Conservation (phyloP, 2,797 vertebrate genomes). For the Chelonia mydas region DNA sequence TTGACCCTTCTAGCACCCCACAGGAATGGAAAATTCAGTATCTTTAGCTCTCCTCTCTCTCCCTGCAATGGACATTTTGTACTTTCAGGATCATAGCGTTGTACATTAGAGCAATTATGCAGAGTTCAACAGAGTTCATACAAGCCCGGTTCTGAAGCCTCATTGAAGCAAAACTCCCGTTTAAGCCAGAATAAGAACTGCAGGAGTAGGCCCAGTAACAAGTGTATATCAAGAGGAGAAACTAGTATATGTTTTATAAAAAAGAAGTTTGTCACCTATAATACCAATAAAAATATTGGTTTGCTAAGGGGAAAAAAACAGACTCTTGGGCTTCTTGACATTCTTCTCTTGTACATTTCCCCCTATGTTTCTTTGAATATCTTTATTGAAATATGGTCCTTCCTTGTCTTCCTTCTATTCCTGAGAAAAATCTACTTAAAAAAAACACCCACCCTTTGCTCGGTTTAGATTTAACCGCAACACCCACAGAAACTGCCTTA, state of each 20-base stretch:
- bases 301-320: background rate
- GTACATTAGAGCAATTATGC: background rate
- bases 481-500: slow-evolving; percentile 81
- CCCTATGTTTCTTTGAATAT: background rate
- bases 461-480: slow-evolving; percentile 77
- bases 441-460: slow-evolving; percentile 47
- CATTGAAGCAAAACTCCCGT: background rate
- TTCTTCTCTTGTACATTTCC: background rate
- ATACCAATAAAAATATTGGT: background rate
- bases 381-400: slow-evolving; percentile 47
- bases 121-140: background rate
- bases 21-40: no score
- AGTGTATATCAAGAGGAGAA: background rate
- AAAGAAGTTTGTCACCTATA: background rate
- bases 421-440: slow-evolving; percentile 64
- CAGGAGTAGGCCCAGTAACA: background rate
- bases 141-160: background rate
- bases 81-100: background rate
- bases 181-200: background rate
- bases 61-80: background rate
- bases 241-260: background rate
- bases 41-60: background rate
- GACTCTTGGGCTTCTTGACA: background rate
- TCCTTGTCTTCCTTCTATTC: slow-evolving; percentile 57
- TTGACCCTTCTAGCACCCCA: background rate